A percentile compares a stretch with the other conserved stretches of the same genome.
phyloP scores from a whole-genome alignment of 2,113 vertebrate genomes.

The zebrafish (Danio rerio) region DNA sequence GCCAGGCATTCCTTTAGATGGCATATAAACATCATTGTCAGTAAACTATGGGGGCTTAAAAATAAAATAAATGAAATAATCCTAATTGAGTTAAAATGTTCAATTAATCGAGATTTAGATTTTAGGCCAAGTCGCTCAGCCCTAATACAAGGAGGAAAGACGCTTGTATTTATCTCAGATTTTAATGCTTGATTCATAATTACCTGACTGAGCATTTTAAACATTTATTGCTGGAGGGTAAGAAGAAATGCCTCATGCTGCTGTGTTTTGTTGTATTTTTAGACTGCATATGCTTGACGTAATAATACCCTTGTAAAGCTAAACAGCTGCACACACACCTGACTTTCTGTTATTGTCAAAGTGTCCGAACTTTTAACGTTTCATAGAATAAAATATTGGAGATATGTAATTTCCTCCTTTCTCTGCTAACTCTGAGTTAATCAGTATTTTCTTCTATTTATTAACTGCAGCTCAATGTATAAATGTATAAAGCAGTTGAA shows the following conservation, averaged over 20 bases:
- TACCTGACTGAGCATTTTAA: not conserved
- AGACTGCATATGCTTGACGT: not conserved
- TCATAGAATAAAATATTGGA: not conserved
- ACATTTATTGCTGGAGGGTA: not conserved
- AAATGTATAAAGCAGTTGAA: not conserved
- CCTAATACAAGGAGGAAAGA: no score
- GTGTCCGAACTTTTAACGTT: not conserved
- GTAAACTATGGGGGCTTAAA: no score
- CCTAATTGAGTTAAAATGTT: no score
- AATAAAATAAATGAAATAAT: no score
- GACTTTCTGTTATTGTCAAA: not conserved
- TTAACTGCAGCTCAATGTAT: slow-evolving; percentile 13
- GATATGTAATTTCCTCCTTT: not conserved
- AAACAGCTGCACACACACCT: not conserved
- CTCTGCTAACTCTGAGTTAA: slow-evolving; percentile 9
- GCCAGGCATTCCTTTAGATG: no score
- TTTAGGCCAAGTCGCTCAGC: no score
- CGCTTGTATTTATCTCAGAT: not conserved
- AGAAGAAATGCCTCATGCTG: not conserved
- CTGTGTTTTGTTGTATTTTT: not conserved
- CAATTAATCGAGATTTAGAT: no score
- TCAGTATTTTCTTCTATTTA: not conserved
- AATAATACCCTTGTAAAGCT: not conserved
- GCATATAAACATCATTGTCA: no score
- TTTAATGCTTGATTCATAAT: not conserved